phyloP scores from a whole-genome alignment of 64 coral and sea anemone genomes.

The Montipora foliosa region DNA sequence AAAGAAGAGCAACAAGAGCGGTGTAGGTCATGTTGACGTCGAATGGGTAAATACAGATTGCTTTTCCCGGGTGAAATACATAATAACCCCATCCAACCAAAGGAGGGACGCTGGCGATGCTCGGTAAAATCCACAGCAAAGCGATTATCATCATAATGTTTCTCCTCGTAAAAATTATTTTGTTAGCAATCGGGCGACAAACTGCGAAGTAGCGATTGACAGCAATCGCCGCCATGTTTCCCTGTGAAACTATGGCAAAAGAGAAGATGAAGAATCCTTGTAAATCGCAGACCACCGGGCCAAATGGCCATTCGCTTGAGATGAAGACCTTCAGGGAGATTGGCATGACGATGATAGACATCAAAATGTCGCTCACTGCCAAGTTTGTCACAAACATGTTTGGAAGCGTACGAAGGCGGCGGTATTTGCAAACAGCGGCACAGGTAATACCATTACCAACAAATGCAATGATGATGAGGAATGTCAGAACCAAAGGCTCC shows the following conservation, averaged over 20 bases:
- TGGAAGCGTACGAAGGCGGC: slow-evolving; percentile 43
- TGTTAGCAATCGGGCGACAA: slow-evolving; percentile 31
- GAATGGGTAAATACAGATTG: slow-evolving; percentile 72
- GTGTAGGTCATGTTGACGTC: slow-evolving; percentile 73
- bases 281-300: slow-evolving; percentile 33
- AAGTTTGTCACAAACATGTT: slow-evolving; percentile 71
- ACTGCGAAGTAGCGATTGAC: slow-evolving; percentile 71
- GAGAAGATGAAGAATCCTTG: slow-evolving; percentile 74
- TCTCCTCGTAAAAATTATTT: slow-evolving; percentile 31
- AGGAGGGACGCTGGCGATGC: slow-evolving; percentile 66
- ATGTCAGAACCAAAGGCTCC: slow-evolving; percentile 4
- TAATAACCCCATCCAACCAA: slow-evolving; percentile 78
- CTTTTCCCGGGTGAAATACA: slow-evolving; percentile 69
- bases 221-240: slow-evolving; percentile 54
- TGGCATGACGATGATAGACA: slow-evolving; percentile 59
- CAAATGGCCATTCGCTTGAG: slow-evolving; percentile 55
- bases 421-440: not conserved
- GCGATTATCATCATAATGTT: slow-evolving; percentile 42
- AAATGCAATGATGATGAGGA: slow-evolving; percentile 49
- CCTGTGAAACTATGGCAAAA: slow-evolving; percentile 72
- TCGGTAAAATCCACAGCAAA: slow-evolving; percentile 63
- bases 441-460: slow-evolving; percentile 41
- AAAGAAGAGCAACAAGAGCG: slow-evolving; percentile 45
- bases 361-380: slow-evolving; percentile 64
- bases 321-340: slow-evolving; percentile 50